phyloP scores from a whole-genome alignment of 2,797 vertebrate species.

The Myotis daubentonii region DNA sequence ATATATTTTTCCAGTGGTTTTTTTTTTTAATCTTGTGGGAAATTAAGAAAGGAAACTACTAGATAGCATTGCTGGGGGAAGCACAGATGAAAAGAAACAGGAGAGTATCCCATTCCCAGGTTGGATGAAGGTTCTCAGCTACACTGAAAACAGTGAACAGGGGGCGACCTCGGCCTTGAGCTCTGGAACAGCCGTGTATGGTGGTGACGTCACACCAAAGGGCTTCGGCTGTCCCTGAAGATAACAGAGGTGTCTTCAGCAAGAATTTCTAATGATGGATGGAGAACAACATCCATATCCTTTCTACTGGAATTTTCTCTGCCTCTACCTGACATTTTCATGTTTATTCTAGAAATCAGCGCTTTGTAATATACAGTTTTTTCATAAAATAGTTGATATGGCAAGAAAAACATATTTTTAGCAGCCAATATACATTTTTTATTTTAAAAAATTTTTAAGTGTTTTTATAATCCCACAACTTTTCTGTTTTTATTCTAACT shows the following conservation, averaged over 20 bases:
- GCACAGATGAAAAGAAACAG: neutral
- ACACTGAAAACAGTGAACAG: neutral
- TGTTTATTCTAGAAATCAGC: neutral
- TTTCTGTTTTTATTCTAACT: neutral
- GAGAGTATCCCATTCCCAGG: neutral
- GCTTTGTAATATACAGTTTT: conserved; percentile 24
- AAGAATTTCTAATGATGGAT: conserved; percentile 2
- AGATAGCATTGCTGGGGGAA: neutral
- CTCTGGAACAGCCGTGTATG: neutral
- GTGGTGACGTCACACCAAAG: neutral
- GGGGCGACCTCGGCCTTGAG: fast-evolving
- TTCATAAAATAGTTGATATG: neutral
- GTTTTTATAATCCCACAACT: neutral
- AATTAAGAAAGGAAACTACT: neutral
- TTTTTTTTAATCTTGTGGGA: neutral
- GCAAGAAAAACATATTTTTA: neutral
- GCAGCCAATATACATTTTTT: neutral
- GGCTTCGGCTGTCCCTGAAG: neutral
- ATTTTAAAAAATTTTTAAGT: neutral
- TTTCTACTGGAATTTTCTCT: neutral
- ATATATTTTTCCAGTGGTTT: neutral
- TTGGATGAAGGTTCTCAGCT: neutral
- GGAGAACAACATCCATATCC: neutral
- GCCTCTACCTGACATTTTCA: neutral
- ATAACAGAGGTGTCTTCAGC: neutral